Evolutionary conservation across 2,797 vertebrate genomes (phyloP).

Genomic region (Hapalemur alaotrensis): DNA sequence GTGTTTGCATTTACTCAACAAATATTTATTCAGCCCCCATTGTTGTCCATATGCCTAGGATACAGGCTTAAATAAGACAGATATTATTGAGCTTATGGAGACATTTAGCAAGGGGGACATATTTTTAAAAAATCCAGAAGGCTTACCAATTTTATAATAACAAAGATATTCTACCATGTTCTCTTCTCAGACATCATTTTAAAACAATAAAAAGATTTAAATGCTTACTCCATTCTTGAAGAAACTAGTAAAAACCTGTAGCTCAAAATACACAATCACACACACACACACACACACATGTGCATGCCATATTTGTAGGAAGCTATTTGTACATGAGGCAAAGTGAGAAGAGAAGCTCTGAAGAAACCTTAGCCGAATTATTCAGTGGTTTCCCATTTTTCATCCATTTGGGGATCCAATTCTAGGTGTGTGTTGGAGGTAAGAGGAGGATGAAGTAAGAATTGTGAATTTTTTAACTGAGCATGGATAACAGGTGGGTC

Average conservation of each 20-base stretch:
- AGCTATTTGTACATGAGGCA: not conserved
- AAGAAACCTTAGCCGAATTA: not conserved
- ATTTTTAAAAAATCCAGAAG: not conserved
- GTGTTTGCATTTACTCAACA: constrained; percentile 2
- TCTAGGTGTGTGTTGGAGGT: not conserved
- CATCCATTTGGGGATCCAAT: not conserved
- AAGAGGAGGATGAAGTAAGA: not conserved
- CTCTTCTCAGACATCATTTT: not conserved
- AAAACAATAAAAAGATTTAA: not conserved
- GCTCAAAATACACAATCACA: not conserved
- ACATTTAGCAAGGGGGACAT: not conserved
- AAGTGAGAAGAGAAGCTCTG: not conserved
- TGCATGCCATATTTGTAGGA: not conserved
- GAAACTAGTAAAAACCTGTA: not conserved
- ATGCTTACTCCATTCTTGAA: not conserved
- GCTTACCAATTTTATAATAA: not conserved
- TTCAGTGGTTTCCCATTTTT: not conserved
- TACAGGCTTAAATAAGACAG: not conserved
- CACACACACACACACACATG: not conserved
- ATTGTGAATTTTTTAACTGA: not conserved
- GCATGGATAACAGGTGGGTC: not conserved
- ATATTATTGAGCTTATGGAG: not conserved
- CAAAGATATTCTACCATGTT: not conserved
- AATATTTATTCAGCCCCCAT: constrained; percentile 36
- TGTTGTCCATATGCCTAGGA: constrained; percentile 5